Evolutionary conservation across 2,113 vertebrate species (phyloP), one percentile per base, ranked within the genome.

Genomic region (Loxodonta africana): DNA sequence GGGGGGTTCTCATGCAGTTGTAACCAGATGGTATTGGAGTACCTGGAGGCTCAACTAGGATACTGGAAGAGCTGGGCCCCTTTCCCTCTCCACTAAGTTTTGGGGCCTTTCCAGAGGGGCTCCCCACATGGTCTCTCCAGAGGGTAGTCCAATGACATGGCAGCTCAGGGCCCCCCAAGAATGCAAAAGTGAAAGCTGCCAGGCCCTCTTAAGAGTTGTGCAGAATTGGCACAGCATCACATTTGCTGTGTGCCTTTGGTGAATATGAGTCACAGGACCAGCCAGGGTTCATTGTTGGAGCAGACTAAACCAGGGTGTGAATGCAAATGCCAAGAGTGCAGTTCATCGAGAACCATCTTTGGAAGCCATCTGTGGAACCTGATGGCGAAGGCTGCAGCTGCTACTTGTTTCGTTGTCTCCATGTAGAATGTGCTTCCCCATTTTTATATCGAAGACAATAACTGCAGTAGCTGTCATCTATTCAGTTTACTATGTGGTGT

Each of bases 41-140:
- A 37, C 71, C 26, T 63, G 86, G 41, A 81, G 53, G n/a, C 41
- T 76, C 17, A 2, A 1, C 0, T 9, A 8, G 5, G 20, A 17
- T 21, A 0, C 6, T 0, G 23, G 26, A 10, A 37, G 23, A 81
- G 9, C 8, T 25, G 44, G 53, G 6, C n/a, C 2, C 2, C 21
- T 9, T 10, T 41, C 48, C 17, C 30, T 26, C 2, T 84, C 51
- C 2, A 0, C 25, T 4, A 23, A 9, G 18, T 60, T 23, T 74
- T 15, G 23, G 51, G 18, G 26, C 33, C 3, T 21, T 51, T 88
- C 62, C 6, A n/a, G 0, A 6, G 3, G 33, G 14, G 48, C 28
- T 85, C 44, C 83, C 67, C 62, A 78, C 48, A 0, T 20, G 60
- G 37, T 71, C 33, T 62, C 63, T 90, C 82, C 44, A 88, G 21